phyloP scores from a whole-genome alignment of 2,888 invertebrate genomes.

The Odontomyia ornata region DNA sequence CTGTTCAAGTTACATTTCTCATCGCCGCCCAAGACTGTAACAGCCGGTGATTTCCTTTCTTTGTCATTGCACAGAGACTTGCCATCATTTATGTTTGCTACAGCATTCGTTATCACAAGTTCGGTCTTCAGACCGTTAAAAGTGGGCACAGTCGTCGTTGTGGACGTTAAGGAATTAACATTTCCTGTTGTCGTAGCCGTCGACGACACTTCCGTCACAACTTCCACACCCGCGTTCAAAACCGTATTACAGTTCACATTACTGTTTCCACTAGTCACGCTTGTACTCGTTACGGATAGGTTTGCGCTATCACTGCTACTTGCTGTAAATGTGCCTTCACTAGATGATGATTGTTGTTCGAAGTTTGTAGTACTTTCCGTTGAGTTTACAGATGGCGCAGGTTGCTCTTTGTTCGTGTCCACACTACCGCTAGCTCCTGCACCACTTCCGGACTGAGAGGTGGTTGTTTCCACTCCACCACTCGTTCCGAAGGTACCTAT shows the following conservation, averaged over 20 bases:
- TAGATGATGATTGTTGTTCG: constrained; percentile 41
- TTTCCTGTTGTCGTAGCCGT: constrained; percentile 17
- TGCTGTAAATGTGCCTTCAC: constrained; percentile 45
- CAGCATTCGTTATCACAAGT: constrained; percentile 55
- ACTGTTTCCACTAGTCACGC: constrained; percentile 52
- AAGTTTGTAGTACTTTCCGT: constrained; percentile 9
- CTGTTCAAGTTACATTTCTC: constrained; percentile 39
- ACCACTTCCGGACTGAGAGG: neutral
- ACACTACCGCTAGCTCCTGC: neutral
- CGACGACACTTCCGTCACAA: neutral
- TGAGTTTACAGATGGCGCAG: constrained; percentile 24
- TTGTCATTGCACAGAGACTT: constrained; percentile 51
- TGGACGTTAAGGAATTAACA: neutral
- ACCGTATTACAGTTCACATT: constrained; percentile 45
- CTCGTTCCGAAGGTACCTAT: neutral
- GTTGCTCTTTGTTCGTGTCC: constrained; percentile 26
- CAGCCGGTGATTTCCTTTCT: constrained; percentile 49
- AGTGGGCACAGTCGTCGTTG: constrained; percentile 47
- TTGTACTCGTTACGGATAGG: constrained; percentile 47
- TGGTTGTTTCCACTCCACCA: neutral
- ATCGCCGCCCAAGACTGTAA: constrained; percentile 44
- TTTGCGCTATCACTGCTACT: neutral
- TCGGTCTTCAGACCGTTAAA: constrained; percentile 55
- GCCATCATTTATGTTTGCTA: constrained; percentile 48
- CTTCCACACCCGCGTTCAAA: constrained; percentile 21